phyloP scores from a whole-genome alignment of 2,797 vertebrate species.

The Enteromius thamalakanensis region DNA sequence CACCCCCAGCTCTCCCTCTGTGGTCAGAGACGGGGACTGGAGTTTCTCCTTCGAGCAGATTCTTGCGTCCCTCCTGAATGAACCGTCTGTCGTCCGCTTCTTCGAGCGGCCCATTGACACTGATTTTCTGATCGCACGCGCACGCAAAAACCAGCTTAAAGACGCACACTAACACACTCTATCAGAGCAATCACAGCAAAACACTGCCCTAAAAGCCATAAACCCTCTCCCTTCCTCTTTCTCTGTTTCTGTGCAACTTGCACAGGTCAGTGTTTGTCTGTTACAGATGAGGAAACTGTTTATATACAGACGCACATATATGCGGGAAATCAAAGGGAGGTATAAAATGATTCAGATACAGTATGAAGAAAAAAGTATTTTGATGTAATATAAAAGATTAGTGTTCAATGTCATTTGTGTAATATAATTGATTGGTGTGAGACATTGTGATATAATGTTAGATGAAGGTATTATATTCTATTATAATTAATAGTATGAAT shows the following conservation, averaged over 20 bases:
- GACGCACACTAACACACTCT: constrained; percentile 55
- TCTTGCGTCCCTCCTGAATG: constrained; percentile 93
- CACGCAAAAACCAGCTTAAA: constrained; percentile 84
- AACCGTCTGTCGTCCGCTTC: constrained; percentile 89
- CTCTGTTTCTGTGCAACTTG: not conserved
- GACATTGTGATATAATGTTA: constrained; percentile 17
- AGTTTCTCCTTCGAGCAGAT: constrained; percentile 98
- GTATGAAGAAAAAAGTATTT: not conserved
- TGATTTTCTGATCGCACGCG: constrained; percentile 80
- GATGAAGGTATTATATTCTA: not conserved
- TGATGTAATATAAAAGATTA: constrained; percentile 8
- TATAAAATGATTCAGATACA: not conserved
- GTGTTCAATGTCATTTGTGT: constrained; percentile 4
- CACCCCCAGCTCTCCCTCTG: constrained; percentile 55
- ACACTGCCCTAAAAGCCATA: constrained; percentile 50
- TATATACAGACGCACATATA: constrained; percentile 4
- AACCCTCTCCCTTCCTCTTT: not conserved
- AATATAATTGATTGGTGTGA: not conserved
- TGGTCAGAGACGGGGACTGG: constrained; percentile 79
- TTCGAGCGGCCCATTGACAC: constrained; percentile 88
- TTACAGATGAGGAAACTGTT: constrained; percentile 2
- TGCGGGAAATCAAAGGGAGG: not conserved
- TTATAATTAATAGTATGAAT: not conserved
- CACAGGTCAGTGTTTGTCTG: constrained; percentile 15
- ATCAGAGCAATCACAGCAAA: constrained; percentile 70